phyloP scores from a whole-genome alignment of 2,113 vertebrate genomes.

The Trochalopteron elliotii region DNA sequence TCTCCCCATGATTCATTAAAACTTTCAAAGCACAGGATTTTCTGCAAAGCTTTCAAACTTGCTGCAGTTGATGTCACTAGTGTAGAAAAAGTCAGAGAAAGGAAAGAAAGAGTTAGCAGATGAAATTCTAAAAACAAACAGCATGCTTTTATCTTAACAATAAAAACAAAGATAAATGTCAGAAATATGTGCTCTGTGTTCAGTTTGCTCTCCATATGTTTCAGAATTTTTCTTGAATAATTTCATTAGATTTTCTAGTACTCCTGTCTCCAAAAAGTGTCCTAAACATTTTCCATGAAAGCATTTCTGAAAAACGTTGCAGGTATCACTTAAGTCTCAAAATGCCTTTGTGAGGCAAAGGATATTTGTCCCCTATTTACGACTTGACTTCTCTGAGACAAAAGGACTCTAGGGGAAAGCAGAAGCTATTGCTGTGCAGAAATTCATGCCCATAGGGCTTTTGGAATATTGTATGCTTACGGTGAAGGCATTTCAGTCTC shows the following conservation, averaged over 20 bases:
- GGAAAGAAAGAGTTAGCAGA: not conserved
- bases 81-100: not conserved
- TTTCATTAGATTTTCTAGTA: not conserved
- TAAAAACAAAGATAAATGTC: conserved; percentile 45
- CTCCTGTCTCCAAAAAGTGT: not conserved
- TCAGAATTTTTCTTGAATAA: conserved; percentile 2
- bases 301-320: not conserved
- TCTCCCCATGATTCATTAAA: not conserved
- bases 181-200: conserved; percentile 26
- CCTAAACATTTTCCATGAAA: not conserved
- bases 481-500: not conserved
- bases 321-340: not conserved
- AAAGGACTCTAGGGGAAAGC: not conserved
- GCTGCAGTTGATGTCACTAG: not conserved
- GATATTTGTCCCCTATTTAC: not conserved
- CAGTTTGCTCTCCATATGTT: conserved; percentile 31
- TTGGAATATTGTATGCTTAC: not conserved
- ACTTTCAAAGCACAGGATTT: not conserved
- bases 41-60: not conserved
- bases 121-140: conserved; percentile 27
- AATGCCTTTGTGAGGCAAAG: not conserved
- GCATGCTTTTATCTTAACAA: conserved; percentile 41
- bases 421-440: not conserved
- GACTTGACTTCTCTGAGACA: not conserved
- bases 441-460: not conserved